A percentile compares a stretch with the other conserved stretches of the same genome.
Conservation (phyloP, 2,113 vertebrate genomes). For the Anseranas semipalmata region DNA sequence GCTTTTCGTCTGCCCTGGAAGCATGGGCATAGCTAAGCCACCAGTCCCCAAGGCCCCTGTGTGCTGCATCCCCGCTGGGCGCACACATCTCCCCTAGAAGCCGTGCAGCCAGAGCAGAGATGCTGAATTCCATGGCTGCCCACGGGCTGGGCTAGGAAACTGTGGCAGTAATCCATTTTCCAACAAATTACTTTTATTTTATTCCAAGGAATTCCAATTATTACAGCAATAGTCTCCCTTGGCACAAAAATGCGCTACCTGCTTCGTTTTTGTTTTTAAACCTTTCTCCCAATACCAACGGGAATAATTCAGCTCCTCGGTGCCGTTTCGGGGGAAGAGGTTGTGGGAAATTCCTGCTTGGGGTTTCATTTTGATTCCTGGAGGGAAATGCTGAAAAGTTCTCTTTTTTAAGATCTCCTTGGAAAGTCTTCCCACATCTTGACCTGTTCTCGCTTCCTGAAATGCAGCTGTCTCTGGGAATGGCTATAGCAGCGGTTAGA, state of each 20-base stretch:
- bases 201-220: background rate
- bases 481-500: background rate
- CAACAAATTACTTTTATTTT: background rate
- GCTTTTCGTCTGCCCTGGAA: background rate
- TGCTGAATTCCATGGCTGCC: background rate
- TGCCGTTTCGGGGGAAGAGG: background rate
- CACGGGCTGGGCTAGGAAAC: background rate
- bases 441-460: background rate
- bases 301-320: background rate
- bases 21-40: background rate
- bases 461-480: background rate
- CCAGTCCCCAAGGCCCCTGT: rapidly evolving
- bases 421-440: background rate
- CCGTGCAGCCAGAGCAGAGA: background rate
- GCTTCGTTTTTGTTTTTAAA: background rate
- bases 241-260: background rate
- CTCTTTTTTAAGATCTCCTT: background rate
- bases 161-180: background rate
- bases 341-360: constrained; percentile 28
- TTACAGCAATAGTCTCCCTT: background rate
- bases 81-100: background rate
- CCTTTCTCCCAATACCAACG: background rate
- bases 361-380: constrained; percentile 7
- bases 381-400: background rate
- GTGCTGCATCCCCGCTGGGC: background rate